phyloP scores from a whole-genome alignment of 2,113 vertebrate species.

The Podarcis muralis region DNA sequence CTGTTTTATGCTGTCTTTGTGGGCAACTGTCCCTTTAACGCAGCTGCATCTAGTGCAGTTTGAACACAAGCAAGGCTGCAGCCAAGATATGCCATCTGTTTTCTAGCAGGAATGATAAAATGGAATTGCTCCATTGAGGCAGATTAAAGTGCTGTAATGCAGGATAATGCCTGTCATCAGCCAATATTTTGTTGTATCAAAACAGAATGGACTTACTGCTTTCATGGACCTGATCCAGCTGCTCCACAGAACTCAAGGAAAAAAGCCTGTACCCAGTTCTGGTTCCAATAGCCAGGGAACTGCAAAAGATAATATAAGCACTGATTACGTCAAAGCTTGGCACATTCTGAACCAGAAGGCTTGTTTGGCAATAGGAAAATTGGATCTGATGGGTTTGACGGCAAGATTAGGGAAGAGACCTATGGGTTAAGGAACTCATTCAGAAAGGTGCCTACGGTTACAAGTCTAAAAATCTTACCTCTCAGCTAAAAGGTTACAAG shows the following conservation, averaged over 20 bases:
- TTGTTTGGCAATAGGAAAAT: neutral
- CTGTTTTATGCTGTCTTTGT: neutral
- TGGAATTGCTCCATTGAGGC: slow-evolving; percentile 6
- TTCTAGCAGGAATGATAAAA: neutral
- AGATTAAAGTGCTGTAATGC: neutral
- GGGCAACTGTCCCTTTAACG: neutral
- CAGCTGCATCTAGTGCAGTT: neutral
- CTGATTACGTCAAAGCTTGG: neutral
- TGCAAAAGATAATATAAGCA: slow-evolving; percentile 62
- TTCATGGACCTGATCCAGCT: slow-evolving; percentile 93
- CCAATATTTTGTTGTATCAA: neutral
- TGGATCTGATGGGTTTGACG: neutral
- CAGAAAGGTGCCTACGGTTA: neutral
- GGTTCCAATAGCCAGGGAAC: slow-evolving; percentile 92
- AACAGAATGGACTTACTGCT: slow-evolving; percentile 84
- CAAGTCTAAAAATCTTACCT: neutral
- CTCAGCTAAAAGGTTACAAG: neutral
- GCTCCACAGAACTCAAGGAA: slow-evolving; percentile 91
- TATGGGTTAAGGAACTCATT: neutral
- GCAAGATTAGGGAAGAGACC: neutral
- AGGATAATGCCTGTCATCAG: neutral
- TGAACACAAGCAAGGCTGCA: neutral
- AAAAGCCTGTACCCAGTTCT: slow-evolving; percentile 91
- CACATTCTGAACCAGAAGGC: neutral
- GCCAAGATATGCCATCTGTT: slow-evolving; percentile 2